Conservation (phyloP, 2,113 vertebrate species). For the Myiopsitta monachus region DNA sequence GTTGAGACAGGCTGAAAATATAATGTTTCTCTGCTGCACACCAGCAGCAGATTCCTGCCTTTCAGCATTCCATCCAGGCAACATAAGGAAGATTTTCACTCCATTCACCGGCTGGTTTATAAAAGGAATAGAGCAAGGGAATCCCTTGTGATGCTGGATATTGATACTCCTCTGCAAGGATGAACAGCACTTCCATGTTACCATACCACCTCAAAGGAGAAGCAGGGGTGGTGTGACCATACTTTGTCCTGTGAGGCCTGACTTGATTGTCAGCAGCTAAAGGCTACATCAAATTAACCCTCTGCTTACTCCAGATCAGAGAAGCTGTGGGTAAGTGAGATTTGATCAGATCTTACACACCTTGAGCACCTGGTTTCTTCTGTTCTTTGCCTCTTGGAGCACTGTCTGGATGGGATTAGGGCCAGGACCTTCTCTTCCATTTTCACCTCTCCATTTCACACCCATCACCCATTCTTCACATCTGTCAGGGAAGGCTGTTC, state of each 20-base stretch:
- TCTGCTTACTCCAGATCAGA: background rate
- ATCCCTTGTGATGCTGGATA: background rate
- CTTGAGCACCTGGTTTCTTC: background rate
- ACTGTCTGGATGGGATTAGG: background rate
- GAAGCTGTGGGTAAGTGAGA: background rate
- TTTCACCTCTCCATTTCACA: background rate
- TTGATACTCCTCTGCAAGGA: background rate
- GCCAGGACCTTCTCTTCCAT: background rate
- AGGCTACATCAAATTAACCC: background rate
- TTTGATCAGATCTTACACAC: background rate
- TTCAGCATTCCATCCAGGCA: background rate
- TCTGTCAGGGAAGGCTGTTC: background rate
- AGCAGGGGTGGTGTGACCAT: background rate
- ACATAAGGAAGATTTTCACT: background rate
- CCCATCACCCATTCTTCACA: accelerated
- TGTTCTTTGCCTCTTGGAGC: background rate
- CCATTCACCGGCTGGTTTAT: background rate
- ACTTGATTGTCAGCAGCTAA: background rate
- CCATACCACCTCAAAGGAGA: background rate
- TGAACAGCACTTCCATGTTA: background rate
- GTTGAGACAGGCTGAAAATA: background rate
- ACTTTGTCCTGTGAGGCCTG: background rate
- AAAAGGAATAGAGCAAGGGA: background rate
- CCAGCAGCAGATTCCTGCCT: background rate
- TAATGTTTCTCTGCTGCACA: background rate